These are phyloP conservation scores for Dicrurus megarhynchus DNA, from an alignment of 2,113 vertebrate genomes.

Conservation along the genomic window DNA sequence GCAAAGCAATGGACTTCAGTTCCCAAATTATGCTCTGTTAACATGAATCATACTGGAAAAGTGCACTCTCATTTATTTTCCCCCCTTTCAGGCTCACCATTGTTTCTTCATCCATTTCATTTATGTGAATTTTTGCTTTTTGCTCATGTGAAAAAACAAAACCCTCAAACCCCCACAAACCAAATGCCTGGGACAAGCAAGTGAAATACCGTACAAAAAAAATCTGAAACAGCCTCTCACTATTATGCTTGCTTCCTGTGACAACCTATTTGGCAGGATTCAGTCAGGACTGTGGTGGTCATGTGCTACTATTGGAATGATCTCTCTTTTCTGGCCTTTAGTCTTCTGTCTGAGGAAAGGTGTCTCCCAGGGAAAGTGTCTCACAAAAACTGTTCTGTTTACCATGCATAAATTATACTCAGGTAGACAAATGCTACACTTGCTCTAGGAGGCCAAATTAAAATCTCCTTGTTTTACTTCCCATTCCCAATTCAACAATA, in stretches of 20 bases:
- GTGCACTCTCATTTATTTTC: background rate
- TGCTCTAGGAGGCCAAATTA: background rate
- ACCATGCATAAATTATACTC: background rate
- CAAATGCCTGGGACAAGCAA: background rate
- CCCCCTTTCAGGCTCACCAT: background rate
- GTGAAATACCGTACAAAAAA: background rate
- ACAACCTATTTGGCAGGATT: background rate
- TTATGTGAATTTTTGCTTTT: background rate
- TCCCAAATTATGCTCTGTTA: background rate
- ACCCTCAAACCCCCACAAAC: background rate
- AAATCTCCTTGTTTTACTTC: background rate
- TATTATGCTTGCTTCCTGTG: background rate
- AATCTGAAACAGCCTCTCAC: background rate
- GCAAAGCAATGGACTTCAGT: constrained; percentile 5
- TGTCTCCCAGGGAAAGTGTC: background rate
- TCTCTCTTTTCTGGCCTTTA: background rate
- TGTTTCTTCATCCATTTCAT: background rate
- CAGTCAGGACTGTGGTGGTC: background rate
- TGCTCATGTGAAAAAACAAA: background rate
- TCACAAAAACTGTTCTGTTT: background rate
- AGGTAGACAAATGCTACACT: background rate
- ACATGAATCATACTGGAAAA: background rate
- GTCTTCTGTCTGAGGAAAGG: background rate
- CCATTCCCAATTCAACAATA: background rate
- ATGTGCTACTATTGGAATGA: background rate